Base-by-base conservation (phyloP, 2,797 vertebrate genomes). In the Pseudomugil tenellus region DNA sequence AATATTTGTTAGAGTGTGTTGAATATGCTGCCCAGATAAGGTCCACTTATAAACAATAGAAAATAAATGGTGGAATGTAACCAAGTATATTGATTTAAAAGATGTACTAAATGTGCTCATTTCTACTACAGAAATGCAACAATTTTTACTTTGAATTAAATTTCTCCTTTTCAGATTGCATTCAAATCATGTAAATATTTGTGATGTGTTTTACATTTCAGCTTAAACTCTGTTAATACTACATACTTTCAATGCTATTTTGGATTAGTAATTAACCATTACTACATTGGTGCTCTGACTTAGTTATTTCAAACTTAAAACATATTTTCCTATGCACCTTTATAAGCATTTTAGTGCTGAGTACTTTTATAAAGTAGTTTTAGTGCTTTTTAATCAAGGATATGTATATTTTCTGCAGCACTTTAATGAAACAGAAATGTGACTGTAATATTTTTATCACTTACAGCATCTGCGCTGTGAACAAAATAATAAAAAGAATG, bases 401-500 rank as follows among this genome's bases (percentile, higher is more conserved):
- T 51, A 8, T 58, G 13, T 51, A 28, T 58, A 39, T 12, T 39
- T 23, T 19, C 19, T 39, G 11, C 2, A 8, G 13, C 46, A 29
- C n/a, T 19, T 29, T 43, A 51, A 17, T 54, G 32, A 69, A 73
- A 41, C 23, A 28, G 0, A 19, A 14, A 4, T 26, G 4, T 12
- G 39, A 2, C 52, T 39, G 16, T 1, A 7, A 17, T 65, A 26
- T 67, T 69, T 70, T 31, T 58, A 12, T 25, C 25, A 34, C 23
- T 26, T 72, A 61, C 8, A 3, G 16, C 52, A 55, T 64, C 35
- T 0, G 0, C 55, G 28, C 3, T 49, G 6, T 53, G 35, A 68
- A 29, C 5, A 62, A 63, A 63, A 67, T 6, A 59, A 23, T n/a
- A 61, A 41, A 52, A 57, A 43, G 26, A 34, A 31, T 35, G 25